Evolutionary conservation across 2,888 invertebrate genomes (phyloP), one percentile per base, ranked within the genome.

Genomic region (Platynereis dumerilii): DNA sequence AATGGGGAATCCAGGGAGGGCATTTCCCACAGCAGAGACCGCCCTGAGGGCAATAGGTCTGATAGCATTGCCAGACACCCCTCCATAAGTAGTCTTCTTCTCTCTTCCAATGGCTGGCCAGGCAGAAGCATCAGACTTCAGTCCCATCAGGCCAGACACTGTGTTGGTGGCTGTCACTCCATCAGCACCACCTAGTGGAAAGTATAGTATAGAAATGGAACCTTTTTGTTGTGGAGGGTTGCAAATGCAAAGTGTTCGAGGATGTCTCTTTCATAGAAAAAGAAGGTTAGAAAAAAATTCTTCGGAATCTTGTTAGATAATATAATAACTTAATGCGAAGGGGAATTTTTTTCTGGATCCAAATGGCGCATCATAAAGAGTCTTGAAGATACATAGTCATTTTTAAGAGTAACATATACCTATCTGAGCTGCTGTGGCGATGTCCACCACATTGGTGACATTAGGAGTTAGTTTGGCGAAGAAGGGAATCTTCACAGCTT

Each of bases 161-260:
- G 98, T 99, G 84, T 99, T 99, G 64, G 98, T 98, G 0, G 97
- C 96, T 0, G 98, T 93, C 0, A 98, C 97, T 0, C 98, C 98
- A 83, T 90, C 90, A 0, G 98, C 98, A 1, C 92, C 91, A 62
- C 96, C 95, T 91, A 75, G n/a, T n/a, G n/a, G n/a, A n/a, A n/a
- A n/a, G n/a, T n/a, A n/a, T n/a, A 24, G 72, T 69, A 29, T 34
- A 58, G 3, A 53, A 54, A 12, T 42, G 44, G 44, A 17, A 15
- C 17, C 12, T 42, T 15, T 17, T 17, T 17, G 44, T 42, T 12
- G 44, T 12, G 44, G 44, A 15, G 44, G 44, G 17, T n/a, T n/a
- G n/a, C n/a, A n/a, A n/a, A n/a, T n/a, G n/a, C n/a, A n/a, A n/a
- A n/a, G n/a, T n/a, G n/a, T n/a, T n/a, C n/a, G n/a, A n/a, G n/a